These are phyloP conservation scores for Nemoura dubitans DNA, from an alignment of 2,888 invertebrate genomes.

Conservation along the genomic window DNA sequence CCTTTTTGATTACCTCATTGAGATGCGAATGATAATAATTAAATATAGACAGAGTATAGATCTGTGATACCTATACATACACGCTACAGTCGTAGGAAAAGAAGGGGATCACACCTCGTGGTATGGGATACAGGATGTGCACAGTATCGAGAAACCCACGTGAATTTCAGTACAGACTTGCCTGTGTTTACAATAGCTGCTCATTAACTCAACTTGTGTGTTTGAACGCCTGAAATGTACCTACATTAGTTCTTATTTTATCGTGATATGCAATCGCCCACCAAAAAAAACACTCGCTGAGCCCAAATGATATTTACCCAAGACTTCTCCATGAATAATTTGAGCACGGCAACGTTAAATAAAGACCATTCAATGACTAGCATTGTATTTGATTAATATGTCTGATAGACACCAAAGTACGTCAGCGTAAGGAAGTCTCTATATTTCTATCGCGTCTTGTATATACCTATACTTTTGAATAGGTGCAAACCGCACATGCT, in stretches of 20 bases:
- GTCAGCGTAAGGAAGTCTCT: neutral
- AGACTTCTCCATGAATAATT: neutral
- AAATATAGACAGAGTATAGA: neutral
- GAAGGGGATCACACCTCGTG: neutral
- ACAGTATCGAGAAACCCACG: neutral
- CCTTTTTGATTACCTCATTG: slow-evolving; percentile 7
- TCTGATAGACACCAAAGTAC: neutral
- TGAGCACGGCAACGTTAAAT: neutral
- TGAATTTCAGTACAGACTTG: neutral
- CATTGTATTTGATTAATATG: too few relatives aligned
- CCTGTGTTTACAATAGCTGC: neutral
- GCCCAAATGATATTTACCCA: neutral
- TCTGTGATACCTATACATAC: too few relatives aligned
- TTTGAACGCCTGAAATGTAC: neutral
- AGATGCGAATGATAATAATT: neutral
- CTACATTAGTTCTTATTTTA: neutral
- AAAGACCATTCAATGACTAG: neutral
- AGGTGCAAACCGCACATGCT: neutral
- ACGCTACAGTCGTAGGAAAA: neutral
- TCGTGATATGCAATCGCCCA: neutral
- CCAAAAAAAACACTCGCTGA: neutral
- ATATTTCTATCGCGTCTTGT: neutral
- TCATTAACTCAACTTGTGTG: neutral
- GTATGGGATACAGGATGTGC: neutral
- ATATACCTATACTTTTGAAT: neutral